Percentiles rank a stretch among this genome's conserved stretches.
Evolutionary conservation across 2,888 invertebrate species (phyloP).

Genomic region (Oxycera nigricornis): DNA sequence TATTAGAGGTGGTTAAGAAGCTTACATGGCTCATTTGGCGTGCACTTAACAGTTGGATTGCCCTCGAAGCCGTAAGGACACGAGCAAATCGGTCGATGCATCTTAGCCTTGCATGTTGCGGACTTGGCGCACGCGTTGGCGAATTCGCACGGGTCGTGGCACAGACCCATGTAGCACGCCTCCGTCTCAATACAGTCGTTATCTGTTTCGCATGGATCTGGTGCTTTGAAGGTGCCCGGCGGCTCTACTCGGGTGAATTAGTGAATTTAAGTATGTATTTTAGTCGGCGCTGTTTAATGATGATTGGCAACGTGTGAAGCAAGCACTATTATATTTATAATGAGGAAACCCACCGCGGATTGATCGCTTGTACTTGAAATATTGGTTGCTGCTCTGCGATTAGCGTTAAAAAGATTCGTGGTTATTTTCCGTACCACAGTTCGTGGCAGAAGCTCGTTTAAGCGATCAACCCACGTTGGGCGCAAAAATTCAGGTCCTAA

Average conservation of each 20-base stretch:
- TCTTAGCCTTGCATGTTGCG: constrained; percentile 80
- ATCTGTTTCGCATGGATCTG: constrained; percentile 82
- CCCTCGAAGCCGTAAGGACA: constrained; percentile 83
- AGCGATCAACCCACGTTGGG: too few species aligned
- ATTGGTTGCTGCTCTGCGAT: too few species aligned
- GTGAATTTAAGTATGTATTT: constrained; percentile 13
- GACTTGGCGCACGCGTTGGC: constrained; percentile 76
- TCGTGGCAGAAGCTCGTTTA: too few species aligned
- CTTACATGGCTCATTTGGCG: constrained; percentile 80
- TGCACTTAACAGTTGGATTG: constrained; percentile 82
- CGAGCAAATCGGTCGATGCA: constrained; percentile 83
- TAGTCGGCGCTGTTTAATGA: not conserved
- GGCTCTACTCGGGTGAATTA: constrained; percentile 66
- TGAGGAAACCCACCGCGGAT: too few species aligned
- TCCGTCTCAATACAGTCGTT: constrained; percentile 83
- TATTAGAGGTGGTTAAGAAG: constrained; percentile 41
- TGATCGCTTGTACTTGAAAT: too few species aligned
- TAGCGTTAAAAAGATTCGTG: too few species aligned
- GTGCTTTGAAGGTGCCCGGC: constrained; percentile 73
- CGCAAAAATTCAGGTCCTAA: too few species aligned
- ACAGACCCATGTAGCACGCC: constrained; percentile 82
- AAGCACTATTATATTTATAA: too few species aligned
- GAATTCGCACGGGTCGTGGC: constrained; percentile 85
- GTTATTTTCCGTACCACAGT: too few species aligned
- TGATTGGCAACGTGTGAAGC: too few species aligned